These are phyloP conservation scores for Brachypalpus laphriformis DNA, from an alignment of 2,888 invertebrate species.

Conservation along the genomic window DNA sequence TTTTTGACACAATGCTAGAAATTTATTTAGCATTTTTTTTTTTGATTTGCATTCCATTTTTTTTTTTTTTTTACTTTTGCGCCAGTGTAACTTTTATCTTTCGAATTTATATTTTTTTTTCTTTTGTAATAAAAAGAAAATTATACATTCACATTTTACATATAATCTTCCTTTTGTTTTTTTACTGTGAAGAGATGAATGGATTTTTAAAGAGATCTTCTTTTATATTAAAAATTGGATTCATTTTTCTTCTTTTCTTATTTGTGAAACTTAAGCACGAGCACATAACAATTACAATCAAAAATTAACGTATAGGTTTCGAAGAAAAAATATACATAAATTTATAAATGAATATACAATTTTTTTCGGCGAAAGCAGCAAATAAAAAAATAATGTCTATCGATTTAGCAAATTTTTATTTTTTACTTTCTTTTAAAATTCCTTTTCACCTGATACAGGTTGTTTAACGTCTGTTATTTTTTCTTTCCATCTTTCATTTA, in stretches of 20 bases:
- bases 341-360: neutral
- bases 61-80: slow-evolving; percentile 37
- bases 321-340: slow-evolving; percentile 9
- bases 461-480: slow-evolving; percentile 47
- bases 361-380: slow-evolving; percentile 18
- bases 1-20: slow-evolving; percentile 31
- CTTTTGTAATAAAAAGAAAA: slow-evolving; percentile 28
- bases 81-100: slow-evolving; percentile 32
- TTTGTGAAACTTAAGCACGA: slow-evolving; percentile 34
- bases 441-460: slow-evolving; percentile 73
- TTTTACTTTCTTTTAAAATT: slow-evolving; percentile 43
- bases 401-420: slow-evolving; percentile 10
- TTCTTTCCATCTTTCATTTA: slow-evolving; percentile 40
- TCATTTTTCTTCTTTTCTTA: neutral
- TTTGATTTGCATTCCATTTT: slow-evolving; percentile 15
- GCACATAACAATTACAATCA: slow-evolving; percentile 26
- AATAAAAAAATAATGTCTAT: slow-evolving; percentile 1
- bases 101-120: slow-evolving; percentile 1
- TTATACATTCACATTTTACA: slow-evolving; percentile 33
- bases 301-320: neutral
- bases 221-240: slow-evolving; percentile 15
- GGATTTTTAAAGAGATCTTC: slow-evolving; percentile 43
- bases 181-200: slow-evolving; percentile 64
- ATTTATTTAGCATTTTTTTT: slow-evolving; percentile 17
- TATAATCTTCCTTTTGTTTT: slow-evolving; percentile 16